phyloP scores from a whole-genome alignment of 2,797 vertebrate genomes.

The Poeciliopsis turneri region DNA sequence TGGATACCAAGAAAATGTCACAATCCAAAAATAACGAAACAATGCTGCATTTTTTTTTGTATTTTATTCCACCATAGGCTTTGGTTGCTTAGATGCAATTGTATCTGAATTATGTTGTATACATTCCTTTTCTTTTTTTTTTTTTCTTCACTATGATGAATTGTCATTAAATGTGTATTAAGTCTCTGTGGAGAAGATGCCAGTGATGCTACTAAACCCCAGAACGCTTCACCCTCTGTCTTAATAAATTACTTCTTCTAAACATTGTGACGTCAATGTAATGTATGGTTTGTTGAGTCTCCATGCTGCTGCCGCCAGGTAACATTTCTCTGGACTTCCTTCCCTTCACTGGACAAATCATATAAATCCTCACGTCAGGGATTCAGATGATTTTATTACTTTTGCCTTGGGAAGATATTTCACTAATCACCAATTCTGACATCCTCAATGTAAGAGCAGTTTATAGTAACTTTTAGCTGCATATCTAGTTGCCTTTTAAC shows the following conservation, averaged over 20 bases:
- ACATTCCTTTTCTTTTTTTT: slow-evolving; percentile 28
- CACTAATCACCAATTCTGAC: background rate
- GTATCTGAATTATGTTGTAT: slow-evolving; percentile 7
- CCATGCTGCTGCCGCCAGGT: background rate
- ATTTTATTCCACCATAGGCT: slow-evolving; percentile 44
- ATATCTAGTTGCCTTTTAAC: background rate
- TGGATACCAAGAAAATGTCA: slow-evolving; percentile 49
- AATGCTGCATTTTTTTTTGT: slow-evolving; percentile 38
- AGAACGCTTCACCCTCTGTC: background rate
- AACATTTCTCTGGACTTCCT: background rate
- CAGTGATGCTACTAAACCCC: background rate
- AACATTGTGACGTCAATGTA: background rate
- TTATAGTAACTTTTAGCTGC: background rate
- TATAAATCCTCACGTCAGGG: background rate
- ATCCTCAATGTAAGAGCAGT: background rate
- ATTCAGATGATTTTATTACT: background rate
- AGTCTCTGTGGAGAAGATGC: slow-evolving; percentile 5
- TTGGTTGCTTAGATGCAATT: background rate
- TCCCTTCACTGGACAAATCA: background rate
- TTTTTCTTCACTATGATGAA: slow-evolving; percentile 19
- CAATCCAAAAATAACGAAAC: slow-evolving; percentile 36
- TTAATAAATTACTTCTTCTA: background rate
- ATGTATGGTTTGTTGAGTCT: background rate
- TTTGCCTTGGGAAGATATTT: background rate
- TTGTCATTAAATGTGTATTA: background rate